A percentile compares a stretch with the other conserved stretches of the same genome.
Evolutionary conservation across 2,797 vertebrate species (phyloP).

Genomic region (Pangasius sanitwongsei): DNA sequence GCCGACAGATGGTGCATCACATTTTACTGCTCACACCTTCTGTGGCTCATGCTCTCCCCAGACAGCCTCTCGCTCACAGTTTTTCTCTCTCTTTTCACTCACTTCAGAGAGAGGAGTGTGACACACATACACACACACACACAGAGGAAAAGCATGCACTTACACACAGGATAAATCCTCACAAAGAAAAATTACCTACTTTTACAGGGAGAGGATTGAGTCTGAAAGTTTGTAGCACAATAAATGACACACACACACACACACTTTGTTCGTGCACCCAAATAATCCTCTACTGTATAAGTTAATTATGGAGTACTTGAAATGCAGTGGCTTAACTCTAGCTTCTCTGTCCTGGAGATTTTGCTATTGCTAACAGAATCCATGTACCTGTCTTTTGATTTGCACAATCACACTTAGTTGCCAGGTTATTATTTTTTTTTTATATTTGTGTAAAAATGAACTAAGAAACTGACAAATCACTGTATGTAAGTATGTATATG

Average conservation of each 20-base stretch:
- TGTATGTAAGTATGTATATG: background rate
- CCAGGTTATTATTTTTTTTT: background rate
- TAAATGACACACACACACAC: conserved; percentile 13
- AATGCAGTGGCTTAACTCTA: conserved; percentile 16
- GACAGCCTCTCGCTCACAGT: conserved; percentile 58
- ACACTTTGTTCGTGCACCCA: background rate
- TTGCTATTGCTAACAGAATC: conserved; percentile 15
- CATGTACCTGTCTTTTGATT: background rate
- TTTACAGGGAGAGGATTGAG: conserved; percentile 16
- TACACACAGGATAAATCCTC: conserved; percentile 20
- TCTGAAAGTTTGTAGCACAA: conserved; percentile 13
- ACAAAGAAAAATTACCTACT: conserved; percentile 21
- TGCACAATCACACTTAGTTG: background rate
- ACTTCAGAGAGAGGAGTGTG: conserved; percentile 41
- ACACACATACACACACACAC: conserved; percentile 38
- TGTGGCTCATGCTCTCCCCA: conserved; percentile 82
- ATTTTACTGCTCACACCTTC: conserved; percentile 94
- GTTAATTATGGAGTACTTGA: conserved; percentile 40
- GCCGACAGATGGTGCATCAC: conserved; percentile 92
- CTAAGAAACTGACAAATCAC: background rate
- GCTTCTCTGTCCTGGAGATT: conserved; percentile 1
- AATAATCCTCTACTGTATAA: conserved; percentile 29
- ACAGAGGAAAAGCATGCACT: conserved; percentile 36
- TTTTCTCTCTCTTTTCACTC: conserved; percentile 55
- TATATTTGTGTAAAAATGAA: background rate